phyloP scores from a whole-genome alignment of 2,113 vertebrate genomes.

The Xiphias gladius region DNA sequence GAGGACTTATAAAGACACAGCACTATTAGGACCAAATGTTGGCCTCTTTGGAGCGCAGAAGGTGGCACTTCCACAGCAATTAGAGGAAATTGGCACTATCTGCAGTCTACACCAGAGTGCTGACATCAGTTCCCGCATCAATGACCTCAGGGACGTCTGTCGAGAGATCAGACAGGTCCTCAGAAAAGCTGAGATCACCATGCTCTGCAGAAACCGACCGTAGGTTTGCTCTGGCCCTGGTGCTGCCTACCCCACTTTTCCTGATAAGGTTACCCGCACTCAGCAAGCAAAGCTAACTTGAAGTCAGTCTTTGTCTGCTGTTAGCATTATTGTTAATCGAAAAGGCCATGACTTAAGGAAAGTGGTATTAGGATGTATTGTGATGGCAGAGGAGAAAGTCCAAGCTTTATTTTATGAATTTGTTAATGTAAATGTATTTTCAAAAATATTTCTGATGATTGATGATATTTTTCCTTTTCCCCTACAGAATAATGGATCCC shows the following conservation, averaged over 20 bases:
- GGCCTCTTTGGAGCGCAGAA: slow-evolving; percentile 50
- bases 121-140: slow-evolving; percentile 75
- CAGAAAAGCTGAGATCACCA: slow-evolving; percentile 67
- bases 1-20: slow-evolving; percentile 48
- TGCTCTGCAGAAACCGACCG: slow-evolving; percentile 76
- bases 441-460: slow-evolving; percentile 42
- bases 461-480: slow-evolving; percentile 53
- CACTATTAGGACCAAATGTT: slow-evolving; percentile 72
- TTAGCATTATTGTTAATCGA: slow-evolving; percentile 31
- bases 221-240: slow-evolving; percentile 51
- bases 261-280: slow-evolving; percentile 60
- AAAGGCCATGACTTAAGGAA: slow-evolving; percentile 18
- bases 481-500: slow-evolving; percentile 94
- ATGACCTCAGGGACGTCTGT: slow-evolving; percentile 74
- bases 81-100: slow-evolving; percentile 72
- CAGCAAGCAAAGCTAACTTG: slow-evolving; percentile 25
- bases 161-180: slow-evolving; percentile 74
- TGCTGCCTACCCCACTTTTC: slow-evolving; percentile 62
- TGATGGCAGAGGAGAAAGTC: slow-evolving; percentile 14
- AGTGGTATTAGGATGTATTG: neutral
- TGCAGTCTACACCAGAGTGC: slow-evolving; percentile 65
- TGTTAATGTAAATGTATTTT: slow-evolving; percentile 48
- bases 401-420: slow-evolving; percentile 24
- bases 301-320: slow-evolving; percentile 22
- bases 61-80: slow-evolving; percentile 76